A percentile compares a stretch with the other conserved stretches of the same genome.
phyloP scores from a whole-genome alignment of 2,888 invertebrate genomes.

The Aethes cnicana region DNA sequence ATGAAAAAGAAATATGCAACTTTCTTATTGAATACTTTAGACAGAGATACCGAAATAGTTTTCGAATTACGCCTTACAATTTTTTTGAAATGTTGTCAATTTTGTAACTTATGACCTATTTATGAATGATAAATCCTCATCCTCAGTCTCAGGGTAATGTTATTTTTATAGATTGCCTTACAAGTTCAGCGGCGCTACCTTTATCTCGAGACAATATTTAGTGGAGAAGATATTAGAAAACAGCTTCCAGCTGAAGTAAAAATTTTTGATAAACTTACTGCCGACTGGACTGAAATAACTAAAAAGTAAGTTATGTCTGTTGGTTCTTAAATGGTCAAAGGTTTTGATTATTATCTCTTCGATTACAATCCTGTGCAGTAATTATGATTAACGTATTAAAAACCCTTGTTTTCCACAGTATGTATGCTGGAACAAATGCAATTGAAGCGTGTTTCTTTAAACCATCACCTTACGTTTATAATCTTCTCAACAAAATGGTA shows the following conservation, averaged over 20 bases:
- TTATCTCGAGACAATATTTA: conserved; percentile 94
- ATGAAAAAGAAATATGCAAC: too few relatives aligned
- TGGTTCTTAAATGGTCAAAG: conserved; percentile 23
- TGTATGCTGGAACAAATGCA: conserved; percentile 81
- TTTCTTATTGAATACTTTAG: too few relatives aligned
- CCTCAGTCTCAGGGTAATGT: too few relatives aligned
- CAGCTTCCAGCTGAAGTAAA: conserved; percentile 90
- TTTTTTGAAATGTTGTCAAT: too few relatives aligned
- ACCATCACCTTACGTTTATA: conserved; percentile 84
- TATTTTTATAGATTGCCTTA: conserved; percentile 80
- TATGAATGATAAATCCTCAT: too few relatives aligned
- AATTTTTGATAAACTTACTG: conserved; percentile 88
- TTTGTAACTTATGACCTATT: too few relatives aligned
- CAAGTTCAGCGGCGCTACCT: conserved; percentile 92
- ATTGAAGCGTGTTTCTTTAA: conserved; percentile 84
- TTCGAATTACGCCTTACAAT: too few relatives aligned
- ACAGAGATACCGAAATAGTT: too few relatives aligned
- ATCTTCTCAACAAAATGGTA: conserved; percentile 87
- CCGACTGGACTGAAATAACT: conserved; percentile 87
- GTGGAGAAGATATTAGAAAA: conserved; percentile 92
- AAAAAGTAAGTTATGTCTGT: conserved; percentile 58
- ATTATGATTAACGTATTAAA: too few relatives aligned
- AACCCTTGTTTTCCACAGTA: conserved; percentile 47
- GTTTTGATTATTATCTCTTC: too few relatives aligned
- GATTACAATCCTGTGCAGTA: too few relatives aligned